Evolutionary conservation across 2,113 vertebrate species (phyloP).

Genomic region (Stercorarius parasiticus): DNA sequence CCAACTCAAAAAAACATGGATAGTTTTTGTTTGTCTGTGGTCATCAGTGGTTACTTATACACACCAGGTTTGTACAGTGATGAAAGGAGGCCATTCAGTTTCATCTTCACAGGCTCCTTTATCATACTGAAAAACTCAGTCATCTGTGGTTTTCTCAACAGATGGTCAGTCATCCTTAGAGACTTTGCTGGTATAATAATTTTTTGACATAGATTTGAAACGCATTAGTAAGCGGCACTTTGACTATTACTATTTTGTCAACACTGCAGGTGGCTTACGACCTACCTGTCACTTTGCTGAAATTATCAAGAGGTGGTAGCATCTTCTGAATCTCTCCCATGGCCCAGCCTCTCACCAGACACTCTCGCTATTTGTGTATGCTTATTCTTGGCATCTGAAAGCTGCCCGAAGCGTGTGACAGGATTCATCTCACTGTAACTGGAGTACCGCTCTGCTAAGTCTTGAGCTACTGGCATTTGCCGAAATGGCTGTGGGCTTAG

Average conservation of each 20-base stretch:
- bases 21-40: background rate
- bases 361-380: background rate
- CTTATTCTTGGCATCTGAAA: constrained; percentile 20
- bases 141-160: background rate
- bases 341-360: background rate
- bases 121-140: background rate
- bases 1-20: background rate
- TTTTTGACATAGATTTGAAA: background rate
- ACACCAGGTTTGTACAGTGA: background rate
- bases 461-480: constrained; percentile 12
- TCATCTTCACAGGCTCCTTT: background rate
- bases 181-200: background rate
- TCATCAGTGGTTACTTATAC: background rate
- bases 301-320: background rate
- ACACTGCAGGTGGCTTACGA: background rate
- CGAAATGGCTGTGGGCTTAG: constrained; percentile 7
- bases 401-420: background rate
- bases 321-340: background rate
- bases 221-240: background rate
- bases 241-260: background rate
- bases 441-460: background rate
- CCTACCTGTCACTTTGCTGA: background rate
- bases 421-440: constrained; percentile 13
- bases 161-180: background rate
- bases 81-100: background rate